Conservation (phyloP, 2,888 invertebrate genomes). For the Cotesia congregata region DNA sequence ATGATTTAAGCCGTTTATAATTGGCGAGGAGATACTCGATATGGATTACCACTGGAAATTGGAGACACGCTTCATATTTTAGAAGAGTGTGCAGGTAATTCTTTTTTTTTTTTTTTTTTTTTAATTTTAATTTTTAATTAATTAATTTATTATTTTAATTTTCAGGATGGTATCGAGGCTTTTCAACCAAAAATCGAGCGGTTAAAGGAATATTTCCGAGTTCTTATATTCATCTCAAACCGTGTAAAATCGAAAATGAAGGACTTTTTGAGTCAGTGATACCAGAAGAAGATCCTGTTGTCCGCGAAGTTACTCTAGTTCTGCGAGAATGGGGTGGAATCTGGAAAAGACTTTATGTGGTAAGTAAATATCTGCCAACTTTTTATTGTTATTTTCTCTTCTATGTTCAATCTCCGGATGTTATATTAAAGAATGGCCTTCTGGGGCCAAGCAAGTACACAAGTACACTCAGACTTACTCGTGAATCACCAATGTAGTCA, state of each 20-base stretch:
- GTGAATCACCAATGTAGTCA: slow-evolving; percentile 32
- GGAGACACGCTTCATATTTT: slow-evolving; percentile 93
- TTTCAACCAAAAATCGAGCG: slow-evolving; percentile 81
- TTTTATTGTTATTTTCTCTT: slow-evolving; percentile 39
- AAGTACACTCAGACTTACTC: slow-evolving; percentile 17
- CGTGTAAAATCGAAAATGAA: slow-evolving; percentile 86
- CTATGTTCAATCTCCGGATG: slow-evolving; percentile 25
- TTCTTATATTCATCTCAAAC: slow-evolving; percentile 83
- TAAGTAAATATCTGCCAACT: slow-evolving; percentile 71
- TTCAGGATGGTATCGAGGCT: slow-evolving; percentile 89
- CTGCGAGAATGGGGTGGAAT: slow-evolving; percentile 93
- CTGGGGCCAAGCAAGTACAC: slow-evolving; percentile 7
- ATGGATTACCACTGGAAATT: slow-evolving; percentile 87
- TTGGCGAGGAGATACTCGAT: slow-evolving; percentile 86
- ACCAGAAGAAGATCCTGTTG: slow-evolving; percentile 89
- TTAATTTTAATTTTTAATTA: no score
- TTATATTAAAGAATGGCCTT: slow-evolving; percentile 17
- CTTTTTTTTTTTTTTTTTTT: slow-evolving; percentile 56
- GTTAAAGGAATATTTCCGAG: slow-evolving; percentile 85
- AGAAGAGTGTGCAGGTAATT: slow-evolving; percentile 86
- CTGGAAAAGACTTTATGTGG: slow-evolving; percentile 94
- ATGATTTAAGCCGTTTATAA: slow-evolving; percentile 87
- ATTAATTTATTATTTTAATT: slow-evolving; percentile 52
- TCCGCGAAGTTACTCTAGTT: slow-evolving; percentile 91
- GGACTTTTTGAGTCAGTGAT: slow-evolving; percentile 80